phyloP scores from a whole-genome alignment of 2,888 invertebrate species.

The Liodrosophila aerea region DNA sequence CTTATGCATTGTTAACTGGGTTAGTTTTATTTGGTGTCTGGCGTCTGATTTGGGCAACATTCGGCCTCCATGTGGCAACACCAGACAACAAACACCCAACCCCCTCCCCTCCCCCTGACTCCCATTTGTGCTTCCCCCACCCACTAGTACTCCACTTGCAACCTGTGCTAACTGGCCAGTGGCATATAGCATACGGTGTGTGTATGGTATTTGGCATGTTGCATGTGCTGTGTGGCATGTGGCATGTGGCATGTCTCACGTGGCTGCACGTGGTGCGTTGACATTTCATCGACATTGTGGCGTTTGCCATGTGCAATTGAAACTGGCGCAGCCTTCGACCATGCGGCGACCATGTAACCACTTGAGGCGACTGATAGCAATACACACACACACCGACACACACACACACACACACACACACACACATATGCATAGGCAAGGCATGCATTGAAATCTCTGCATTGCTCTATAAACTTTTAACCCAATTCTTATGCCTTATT shows the following conservation, averaged over 20 bases:
- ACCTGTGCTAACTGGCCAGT: neutral
- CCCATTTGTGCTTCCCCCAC: neutral
- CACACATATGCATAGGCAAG: slow-evolving; percentile 2
- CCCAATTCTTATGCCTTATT: slow-evolving; percentile 79
- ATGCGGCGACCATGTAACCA: slow-evolving; percentile 62
- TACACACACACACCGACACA: slow-evolving; percentile 33
- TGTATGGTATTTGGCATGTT: neutral
- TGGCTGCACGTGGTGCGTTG: slow-evolving; percentile 46
- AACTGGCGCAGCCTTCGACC: slow-evolving; percentile 69
- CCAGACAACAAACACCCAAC: neutral
- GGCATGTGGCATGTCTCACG: slow-evolving; percentile 41
- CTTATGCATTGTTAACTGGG: slow-evolving; percentile 55
- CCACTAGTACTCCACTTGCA: neutral
- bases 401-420: slow-evolving; percentile 9
- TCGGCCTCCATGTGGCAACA: slow-evolving; percentile 16
- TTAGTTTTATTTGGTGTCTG: slow-evolving; percentile 49
- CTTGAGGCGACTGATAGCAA: slow-evolving; percentile 63
- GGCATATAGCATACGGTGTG: neutral
- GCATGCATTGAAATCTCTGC: slow-evolving; percentile 65
- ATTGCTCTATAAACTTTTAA: slow-evolving; percentile 80
- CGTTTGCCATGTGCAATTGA: slow-evolving; percentile 30
- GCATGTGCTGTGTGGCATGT: slow-evolving; percentile 15
- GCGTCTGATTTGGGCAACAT: slow-evolving; percentile 36
- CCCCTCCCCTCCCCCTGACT: neutral
- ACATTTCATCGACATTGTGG: slow-evolving; percentile 57